Percentiles rank a stretch among this genome's conserved stretches.
These are phyloP conservation scores for Cichladusa arquata DNA, from an alignment of 2,113 vertebrate genomes.

Conservation along the genomic window DNA sequence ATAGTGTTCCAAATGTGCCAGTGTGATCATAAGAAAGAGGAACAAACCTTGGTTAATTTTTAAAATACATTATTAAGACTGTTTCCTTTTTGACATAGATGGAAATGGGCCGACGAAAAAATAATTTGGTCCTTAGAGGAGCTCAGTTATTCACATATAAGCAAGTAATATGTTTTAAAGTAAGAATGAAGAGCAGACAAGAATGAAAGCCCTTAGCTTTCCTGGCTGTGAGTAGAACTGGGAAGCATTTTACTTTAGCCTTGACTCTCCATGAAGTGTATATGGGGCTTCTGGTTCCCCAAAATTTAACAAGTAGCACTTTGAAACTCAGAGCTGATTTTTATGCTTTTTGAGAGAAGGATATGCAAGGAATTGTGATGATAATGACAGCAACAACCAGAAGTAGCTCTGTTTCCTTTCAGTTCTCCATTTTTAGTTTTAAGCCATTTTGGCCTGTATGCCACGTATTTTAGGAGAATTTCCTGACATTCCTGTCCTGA, in stretches of 20 bases:
- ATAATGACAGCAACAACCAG: not conserved
- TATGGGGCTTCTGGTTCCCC: not conserved
- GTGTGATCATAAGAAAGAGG: not conserved
- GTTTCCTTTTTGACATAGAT: not conserved
- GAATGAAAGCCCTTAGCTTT: not conserved
- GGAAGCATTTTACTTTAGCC: not conserved
- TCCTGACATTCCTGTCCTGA: not conserved
- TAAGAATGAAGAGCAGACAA: not conserved
- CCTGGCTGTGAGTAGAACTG: not conserved
- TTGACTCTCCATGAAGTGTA: not conserved
- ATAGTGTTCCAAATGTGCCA: not conserved
- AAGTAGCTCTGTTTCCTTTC: not conserved
- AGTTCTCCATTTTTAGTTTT: not conserved
- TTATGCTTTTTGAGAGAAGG: not conserved
- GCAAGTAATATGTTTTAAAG: not conserved
- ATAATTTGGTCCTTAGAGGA: not conserved
- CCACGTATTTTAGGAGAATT: not conserved
- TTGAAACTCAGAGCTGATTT: not conserved
- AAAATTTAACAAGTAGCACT: not conserved
- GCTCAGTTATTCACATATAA: not conserved
- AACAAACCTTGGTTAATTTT: not conserved
- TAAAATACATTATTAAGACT: not conserved
- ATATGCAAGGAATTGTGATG: not conserved
- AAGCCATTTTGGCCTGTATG: not conserved
- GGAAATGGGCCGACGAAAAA: not conserved